These are phyloP conservation scores for Stenolophus ochropezus DNA, from an alignment of 2,888 invertebrate genomes.

Conservation along the genomic window DNA sequence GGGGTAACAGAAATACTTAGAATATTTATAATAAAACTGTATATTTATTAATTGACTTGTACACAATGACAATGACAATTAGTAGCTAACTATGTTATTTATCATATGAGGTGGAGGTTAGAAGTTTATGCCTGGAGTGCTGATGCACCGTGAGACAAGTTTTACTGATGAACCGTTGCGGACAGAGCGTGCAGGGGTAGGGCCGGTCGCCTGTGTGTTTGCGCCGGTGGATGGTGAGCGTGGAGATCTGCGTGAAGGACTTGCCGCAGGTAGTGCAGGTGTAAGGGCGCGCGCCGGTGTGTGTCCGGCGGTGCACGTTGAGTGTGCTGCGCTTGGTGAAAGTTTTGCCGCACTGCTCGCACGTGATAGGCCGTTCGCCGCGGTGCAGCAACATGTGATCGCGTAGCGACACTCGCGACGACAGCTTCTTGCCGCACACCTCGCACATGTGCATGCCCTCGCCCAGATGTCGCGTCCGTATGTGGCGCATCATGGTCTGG, in stretches of 20 bases:
- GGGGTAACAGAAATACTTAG: background rate
- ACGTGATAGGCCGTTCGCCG: constrained; percentile 3
- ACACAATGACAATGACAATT: too few relatives aligned
- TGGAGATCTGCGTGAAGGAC: constrained; percentile 64
- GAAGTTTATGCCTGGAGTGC: constrained; percentile 70
- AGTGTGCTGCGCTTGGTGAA: constrained; percentile 65
- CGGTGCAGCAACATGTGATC: constrained; percentile 72
- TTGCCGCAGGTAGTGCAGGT: constrained; percentile 67
- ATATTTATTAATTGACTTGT: too few relatives aligned
- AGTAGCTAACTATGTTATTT: background rate
- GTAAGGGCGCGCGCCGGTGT: constrained; percentile 72
- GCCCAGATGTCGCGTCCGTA: constrained; percentile 19
- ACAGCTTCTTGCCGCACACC: constrained; percentile 63
- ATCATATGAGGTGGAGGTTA: background rate
- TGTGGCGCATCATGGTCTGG: constrained; percentile 61
- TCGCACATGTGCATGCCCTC: constrained; percentile 63
- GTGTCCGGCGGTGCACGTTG: constrained; percentile 68
- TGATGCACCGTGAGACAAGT: constrained; percentile 75
- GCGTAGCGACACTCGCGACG: background rate
- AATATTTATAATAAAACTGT: too few relatives aligned
- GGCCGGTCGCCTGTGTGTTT: constrained; percentile 68
- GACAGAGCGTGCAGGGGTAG: constrained; percentile 65
- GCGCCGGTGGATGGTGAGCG: constrained; percentile 66
- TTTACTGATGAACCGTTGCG: constrained; percentile 62
- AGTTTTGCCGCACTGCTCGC: constrained; percentile 69